These are phyloP conservation scores for Helicoverpa zea DNA, from an alignment of 1,140 invertebrate species.

Conservation along the genomic window DNA sequence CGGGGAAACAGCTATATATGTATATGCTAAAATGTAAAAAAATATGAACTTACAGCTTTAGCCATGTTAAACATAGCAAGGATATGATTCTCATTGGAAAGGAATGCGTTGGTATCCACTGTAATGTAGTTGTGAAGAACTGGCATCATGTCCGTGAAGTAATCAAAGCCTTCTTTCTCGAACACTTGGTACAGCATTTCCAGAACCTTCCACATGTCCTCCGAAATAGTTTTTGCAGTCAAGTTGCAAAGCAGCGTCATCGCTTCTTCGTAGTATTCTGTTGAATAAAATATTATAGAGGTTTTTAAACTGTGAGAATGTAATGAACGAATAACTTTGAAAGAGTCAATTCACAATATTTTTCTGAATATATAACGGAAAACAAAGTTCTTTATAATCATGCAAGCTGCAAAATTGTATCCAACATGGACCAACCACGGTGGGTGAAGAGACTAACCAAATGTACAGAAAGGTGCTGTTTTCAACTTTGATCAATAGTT, in stretches of 20 bases:
- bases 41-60: constrained; percentile 90
- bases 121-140: constrained; percentile 99
- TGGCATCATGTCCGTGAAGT: constrained; percentile 99
- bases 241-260: constrained; percentile 97
- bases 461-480: too few species aligned
- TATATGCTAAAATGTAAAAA: background rate
- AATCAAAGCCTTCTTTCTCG: constrained; percentile 97
- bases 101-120: constrained; percentile 96
- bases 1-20: background rate
- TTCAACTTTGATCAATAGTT: too few species aligned
- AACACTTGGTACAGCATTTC: constrained; percentile 93
- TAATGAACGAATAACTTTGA: background rate
- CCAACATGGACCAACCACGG: too few species aligned
- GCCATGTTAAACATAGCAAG: constrained; percentile 98
- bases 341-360: background rate
- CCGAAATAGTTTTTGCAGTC: constrained; percentile 95
- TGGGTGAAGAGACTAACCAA: too few species aligned
- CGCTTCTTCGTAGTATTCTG: constrained; percentile 99
- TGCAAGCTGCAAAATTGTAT: too few species aligned
- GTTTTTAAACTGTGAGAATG: too few species aligned
- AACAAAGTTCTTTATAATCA: too few species aligned
- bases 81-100: constrained; percentile 96
- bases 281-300: constrained; percentile 61
- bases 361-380: too few species aligned
- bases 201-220: constrained; percentile 98